Evolutionary conservation across 2,888 invertebrate species (phyloP).

Genomic region (Cephus spinipes): DNA sequence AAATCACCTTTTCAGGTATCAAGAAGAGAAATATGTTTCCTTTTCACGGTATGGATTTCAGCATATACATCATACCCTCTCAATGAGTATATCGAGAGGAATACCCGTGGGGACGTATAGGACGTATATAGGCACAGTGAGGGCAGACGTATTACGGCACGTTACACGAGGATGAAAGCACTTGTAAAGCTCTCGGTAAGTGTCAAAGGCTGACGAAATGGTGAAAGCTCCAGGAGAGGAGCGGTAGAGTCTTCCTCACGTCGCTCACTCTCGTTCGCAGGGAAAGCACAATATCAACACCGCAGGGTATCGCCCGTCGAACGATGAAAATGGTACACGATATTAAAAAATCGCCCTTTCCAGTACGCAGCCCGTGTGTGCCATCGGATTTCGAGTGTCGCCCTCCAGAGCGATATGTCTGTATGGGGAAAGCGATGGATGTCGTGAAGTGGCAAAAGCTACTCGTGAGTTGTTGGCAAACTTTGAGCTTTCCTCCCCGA

Average conservation of each 20-base stretch:
- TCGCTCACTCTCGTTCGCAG: not conserved
- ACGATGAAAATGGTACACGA: not conserved
- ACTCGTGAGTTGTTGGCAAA: not conserved
- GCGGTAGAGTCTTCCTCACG: not conserved
- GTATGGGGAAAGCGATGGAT: not conserved
- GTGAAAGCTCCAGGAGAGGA: not conserved
- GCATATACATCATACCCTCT: no score
- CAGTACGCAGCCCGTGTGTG: not conserved
- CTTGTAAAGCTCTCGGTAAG: not conserved
- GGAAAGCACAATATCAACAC: constrained; percentile 3
- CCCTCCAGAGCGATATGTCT: not conserved
- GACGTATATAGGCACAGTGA: not conserved
- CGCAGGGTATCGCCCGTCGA: not conserved
- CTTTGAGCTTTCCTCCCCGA: not conserved
- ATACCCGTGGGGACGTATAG: not conserved
- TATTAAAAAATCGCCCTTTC: constrained; percentile 5
- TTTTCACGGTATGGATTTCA: no score
- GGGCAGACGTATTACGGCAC: not conserved
- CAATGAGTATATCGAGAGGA: not conserved
- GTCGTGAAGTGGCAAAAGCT: not conserved
- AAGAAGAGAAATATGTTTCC: not conserved
- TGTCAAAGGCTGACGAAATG: constrained; percentile 8
- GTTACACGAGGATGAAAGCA: not conserved
- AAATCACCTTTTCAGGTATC: not conserved
- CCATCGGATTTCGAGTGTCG: not conserved